Conservation (phyloP, 2,113 vertebrate genomes). For the Mormyrus iriodes region DNA sequence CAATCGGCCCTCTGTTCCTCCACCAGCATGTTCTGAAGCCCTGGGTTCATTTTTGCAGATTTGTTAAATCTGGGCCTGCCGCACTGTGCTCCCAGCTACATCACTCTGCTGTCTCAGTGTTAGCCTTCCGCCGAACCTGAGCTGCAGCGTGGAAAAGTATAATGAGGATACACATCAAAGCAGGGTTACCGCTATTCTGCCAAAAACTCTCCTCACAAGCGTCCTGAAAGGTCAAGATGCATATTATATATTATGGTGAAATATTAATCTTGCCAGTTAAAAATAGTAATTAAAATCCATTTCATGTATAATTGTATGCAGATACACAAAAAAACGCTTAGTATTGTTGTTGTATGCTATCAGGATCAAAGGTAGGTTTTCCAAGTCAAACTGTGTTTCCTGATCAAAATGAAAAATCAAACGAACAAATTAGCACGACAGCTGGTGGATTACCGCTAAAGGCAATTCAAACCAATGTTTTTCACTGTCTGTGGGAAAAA, state of each 20-base stretch:
- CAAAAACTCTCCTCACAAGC: neutral
- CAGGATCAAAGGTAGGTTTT: neutral
- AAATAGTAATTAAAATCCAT: neutral
- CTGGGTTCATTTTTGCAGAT: slow-evolving; percentile 56
- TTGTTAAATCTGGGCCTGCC: slow-evolving; percentile 55
- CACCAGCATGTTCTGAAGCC: slow-evolving; percentile 66
- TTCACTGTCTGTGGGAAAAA: neutral
- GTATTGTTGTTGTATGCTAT: neutral
- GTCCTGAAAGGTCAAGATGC: neutral
- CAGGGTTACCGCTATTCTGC: neutral
- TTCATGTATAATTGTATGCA: neutral
- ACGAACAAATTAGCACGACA: neutral
- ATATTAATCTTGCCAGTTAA: neutral
- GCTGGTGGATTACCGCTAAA: neutral
- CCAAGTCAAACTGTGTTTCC: neutral
- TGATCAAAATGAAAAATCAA: neutral
- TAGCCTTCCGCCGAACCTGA: slow-evolving; percentile 13
- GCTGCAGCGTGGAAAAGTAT: neutral
- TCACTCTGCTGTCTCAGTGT: slow-evolving; percentile 38
- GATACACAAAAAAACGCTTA: neutral
- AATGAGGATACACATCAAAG: neutral
- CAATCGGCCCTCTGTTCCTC: slow-evolving; percentile 53
- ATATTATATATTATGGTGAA: neutral
- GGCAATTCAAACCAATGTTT: neutral
- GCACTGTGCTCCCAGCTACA: slow-evolving; percentile 43